A percentile compares a stretch with the other conserved stretches of the same genome.
These are phyloP conservation scores for Sciurus vulgaris DNA, from an alignment of 2,797 vertebrate species.

Conservation along the genomic window DNA sequence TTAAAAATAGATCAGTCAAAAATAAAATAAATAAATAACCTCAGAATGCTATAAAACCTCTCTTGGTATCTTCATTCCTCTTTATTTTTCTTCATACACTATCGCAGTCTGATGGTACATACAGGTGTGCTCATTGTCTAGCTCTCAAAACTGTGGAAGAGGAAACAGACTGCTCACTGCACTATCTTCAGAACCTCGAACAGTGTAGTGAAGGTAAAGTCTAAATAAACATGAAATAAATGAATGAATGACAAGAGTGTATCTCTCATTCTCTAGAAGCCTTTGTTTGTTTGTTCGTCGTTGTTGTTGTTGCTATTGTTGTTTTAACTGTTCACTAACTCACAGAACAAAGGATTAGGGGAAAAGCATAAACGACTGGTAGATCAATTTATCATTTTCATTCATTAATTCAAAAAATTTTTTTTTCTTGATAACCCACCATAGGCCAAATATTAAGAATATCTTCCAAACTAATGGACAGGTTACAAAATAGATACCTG, in stretches of 20 bases:
- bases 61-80: not conserved
- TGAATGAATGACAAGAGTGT: not conserved
- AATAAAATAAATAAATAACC: not conserved
- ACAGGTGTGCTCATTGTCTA: not conserved
- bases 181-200: conserved; percentile 15
- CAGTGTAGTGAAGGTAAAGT: not conserved
- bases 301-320: not conserved
- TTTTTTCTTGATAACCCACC: not conserved
- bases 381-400: conserved; percentile 34
- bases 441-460: conserved; percentile 43
- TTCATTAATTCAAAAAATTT: conserved; percentile 36
- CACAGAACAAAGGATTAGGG: conserved; percentile 3
- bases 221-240: conserved; percentile 4
- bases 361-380: not conserved
- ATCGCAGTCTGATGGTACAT: not conserved
- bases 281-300: not conserved
- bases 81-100: conserved; percentile 49
- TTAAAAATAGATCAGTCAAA: conserved; percentile 50
- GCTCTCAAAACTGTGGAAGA: not conserved
- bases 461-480: conserved; percentile 6
- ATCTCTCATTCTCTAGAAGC: not conserved
- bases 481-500: not conserved
- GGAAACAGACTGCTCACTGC: not conserved
- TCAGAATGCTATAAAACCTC: conserved; percentile 34
- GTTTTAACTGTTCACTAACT: not conserved